These are phyloP conservation scores for Anolis carolinensis DNA, from an alignment of 2,113 vertebrate genomes.

Conservation along the genomic window DNA sequence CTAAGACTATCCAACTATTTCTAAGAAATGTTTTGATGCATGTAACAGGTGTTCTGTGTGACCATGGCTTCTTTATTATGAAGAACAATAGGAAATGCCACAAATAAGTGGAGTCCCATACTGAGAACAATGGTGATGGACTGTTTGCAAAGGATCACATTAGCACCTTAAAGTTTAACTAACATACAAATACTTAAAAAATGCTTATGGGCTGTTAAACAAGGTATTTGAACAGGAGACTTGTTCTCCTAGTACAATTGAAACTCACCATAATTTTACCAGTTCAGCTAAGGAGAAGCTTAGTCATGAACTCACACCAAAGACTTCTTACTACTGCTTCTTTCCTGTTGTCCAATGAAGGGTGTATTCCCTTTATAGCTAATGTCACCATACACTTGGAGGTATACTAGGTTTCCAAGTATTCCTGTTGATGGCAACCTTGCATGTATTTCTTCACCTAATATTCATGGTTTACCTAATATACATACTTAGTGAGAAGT, in stretches of 20 bases:
- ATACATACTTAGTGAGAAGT: background rate
- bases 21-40: constrained; percentile 26
- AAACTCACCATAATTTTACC: background rate
- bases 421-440: background rate
- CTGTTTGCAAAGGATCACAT: background rate
- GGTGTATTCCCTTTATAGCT: background rate
- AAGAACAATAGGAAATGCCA: background rate
- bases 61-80: background rate
- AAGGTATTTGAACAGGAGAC: background rate
- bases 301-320: background rate
- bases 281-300: background rate
- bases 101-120: background rate
- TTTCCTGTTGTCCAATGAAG: background rate
- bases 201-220: background rate
- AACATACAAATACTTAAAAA: background rate
- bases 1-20: constrained; percentile 20
- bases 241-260: background rate
- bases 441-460: background rate
- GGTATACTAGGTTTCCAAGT: background rate
- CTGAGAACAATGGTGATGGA: background rate
- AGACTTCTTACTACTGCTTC: background rate
- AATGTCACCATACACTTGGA: too few relatives aligned
- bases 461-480: background rate
- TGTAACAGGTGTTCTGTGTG: background rate
- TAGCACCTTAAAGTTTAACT: background rate